Evolutionary conservation across 2,113 vertebrate genomes (phyloP).

Genomic region (Lipophrys pholis): DNA sequence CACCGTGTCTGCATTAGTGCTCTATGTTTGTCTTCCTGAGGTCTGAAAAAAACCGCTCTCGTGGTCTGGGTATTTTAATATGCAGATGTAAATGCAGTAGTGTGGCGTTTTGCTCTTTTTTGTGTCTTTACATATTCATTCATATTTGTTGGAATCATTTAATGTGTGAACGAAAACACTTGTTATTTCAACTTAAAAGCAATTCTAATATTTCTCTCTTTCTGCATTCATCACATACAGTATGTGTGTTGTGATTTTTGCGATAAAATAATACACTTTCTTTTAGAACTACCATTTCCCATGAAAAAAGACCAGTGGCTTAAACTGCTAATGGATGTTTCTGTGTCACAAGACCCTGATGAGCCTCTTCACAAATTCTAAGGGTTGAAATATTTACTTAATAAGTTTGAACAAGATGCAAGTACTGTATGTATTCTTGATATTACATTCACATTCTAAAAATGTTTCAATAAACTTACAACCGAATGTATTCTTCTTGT

Average conservation of each 20-base stretch:
- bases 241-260: slow-evolving; percentile 3
- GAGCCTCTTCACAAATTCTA: slow-evolving; percentile 33
- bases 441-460: too few species aligned
- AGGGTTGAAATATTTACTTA: too few species aligned
- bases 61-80: too few species aligned
- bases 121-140: too few species aligned
- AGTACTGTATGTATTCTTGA: too few species aligned
- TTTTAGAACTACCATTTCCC: slow-evolving; percentile 22
- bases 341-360: slow-evolving; percentile 39
- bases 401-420: too few species aligned
- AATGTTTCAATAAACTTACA: too few species aligned
- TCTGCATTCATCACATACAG: too few species aligned
- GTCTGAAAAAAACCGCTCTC: not conserved
- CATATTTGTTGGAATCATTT: too few species aligned
- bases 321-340: slow-evolving; percentile 29
- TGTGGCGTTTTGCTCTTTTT: not conserved
- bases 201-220: too few species aligned
- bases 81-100: not conserved
- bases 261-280: slow-evolving; percentile 26
- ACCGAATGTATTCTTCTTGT: not conserved
- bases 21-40: not conserved
- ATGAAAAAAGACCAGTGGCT: slow-evolving; percentile 14
- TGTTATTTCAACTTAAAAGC: too few species aligned
- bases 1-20: not conserved
- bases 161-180: too few species aligned